Evolutionary conservation across 2,888 invertebrate species (phyloP), one percentile per base, ranked within the genome.

Genomic region (Drosophila koepferae): DNA sequence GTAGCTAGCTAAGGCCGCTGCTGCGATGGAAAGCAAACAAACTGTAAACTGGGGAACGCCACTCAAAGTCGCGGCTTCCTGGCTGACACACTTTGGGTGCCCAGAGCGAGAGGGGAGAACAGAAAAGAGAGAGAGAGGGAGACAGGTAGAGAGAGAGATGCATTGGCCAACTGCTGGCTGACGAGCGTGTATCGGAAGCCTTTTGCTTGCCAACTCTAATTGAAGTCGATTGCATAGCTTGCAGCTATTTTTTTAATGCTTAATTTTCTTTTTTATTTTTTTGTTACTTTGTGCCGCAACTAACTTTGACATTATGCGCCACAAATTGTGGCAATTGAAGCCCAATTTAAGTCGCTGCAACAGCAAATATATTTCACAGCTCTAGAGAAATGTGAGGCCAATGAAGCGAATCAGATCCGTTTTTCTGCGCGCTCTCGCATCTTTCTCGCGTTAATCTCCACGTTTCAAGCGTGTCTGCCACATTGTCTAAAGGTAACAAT

Each of bases 291-390:
- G 7, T 64, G 74, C 55, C 69, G 67, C 70, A 76, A 74, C 72
- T 76, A 81, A 84, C 87, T 86, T 89, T 86, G 86, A 86, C 87
- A 89, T 89, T 86, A 89, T 83, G 82, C 72, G 79, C 82, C 89
- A 79, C 84, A 87, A 89, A 89, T 80, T 84, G 87, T 84, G 82
- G 85, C 82, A 77, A 89, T 89, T 89, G 84, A 73, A 74, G 59
- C 64, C 46, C 79, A 67, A 71, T 63, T 58, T 64, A 74, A 74
- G 55, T 64, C 60, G 59, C 63, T 55, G 68, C 55, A 58, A 64
- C 61, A 74, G 46, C 46, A 64, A 46, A 48, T 81, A 75, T 77
- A 75, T 77, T 69, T 82, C 71, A 85, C 88, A 77, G 80, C 73
- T 65, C 44, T 23, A 53, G 51, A 53, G 51, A 61, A 63, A 53